Conservation (phyloP, 2,113 vertebrate species). For the Copsychus sechellarum region DNA sequence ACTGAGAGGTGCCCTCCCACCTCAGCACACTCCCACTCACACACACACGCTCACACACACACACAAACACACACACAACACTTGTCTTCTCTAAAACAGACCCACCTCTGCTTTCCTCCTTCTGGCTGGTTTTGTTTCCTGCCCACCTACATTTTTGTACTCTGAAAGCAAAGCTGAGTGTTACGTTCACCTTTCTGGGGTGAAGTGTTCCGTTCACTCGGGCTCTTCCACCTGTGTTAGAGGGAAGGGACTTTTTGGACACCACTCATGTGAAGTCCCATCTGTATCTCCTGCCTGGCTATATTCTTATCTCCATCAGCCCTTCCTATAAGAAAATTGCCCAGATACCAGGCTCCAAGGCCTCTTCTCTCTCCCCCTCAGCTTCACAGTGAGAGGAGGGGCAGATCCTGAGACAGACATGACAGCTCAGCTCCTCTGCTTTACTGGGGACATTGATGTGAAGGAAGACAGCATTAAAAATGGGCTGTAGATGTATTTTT, state of each 20-base stretch:
- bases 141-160: not conserved
- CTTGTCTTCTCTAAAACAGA: not conserved
- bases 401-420: constrained; percentile 12
- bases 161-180: constrained; percentile 9
- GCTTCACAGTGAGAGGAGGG: constrained; percentile 1
- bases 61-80: fast-evolving
- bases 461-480: constrained; percentile 43
- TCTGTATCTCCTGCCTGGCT: not conserved
- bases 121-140: constrained; percentile 22
- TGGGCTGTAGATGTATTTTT: constrained; percentile 57
- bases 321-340: not conserved
- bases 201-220: not conserved
- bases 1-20: not conserved
- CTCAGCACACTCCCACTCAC: not conserved
- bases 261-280: not conserved
- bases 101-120: not conserved
- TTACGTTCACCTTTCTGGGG: not conserved
- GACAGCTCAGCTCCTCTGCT: constrained; percentile 29
- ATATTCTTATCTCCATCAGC: not conserved
- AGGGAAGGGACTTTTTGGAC: not conserved
- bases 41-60: too few species aligned
- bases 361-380: not conserved
- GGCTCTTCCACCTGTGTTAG: not conserved
- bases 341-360: not conserved
- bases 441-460: constrained; percentile 28